A percentile compares a stretch with the other conserved stretches of the same genome.
Conservation (phyloP, 2,797 vertebrate species). For the Betta splendens region DNA sequence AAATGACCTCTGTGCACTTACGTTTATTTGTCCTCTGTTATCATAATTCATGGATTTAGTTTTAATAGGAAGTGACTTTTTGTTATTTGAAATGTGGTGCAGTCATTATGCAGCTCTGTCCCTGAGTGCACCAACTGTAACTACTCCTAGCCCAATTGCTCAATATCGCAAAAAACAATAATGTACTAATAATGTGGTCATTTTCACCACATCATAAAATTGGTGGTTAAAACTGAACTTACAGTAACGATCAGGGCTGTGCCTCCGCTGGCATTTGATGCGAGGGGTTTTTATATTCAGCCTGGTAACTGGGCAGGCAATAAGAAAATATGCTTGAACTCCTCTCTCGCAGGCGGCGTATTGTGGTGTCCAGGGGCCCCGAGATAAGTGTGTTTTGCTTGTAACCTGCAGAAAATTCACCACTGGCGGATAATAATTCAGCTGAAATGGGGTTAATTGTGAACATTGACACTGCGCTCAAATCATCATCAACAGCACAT, state of each 20-base stretch:
- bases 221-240: constrained; percentile 35
- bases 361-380: constrained; percentile 13
- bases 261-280: constrained; percentile 19
- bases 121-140: constrained; percentile 33
- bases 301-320: not conserved
- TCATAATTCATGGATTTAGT: constrained; percentile 48
- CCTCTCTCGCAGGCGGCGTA: constrained; percentile 12
- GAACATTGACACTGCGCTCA: constrained; percentile 50
- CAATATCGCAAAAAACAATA: constrained; percentile 40
- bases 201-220: constrained; percentile 24
- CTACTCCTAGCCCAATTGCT: constrained; percentile 27
- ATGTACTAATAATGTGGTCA: constrained; percentile 32
- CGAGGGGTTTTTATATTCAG: constrained; percentile 20
- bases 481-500: constrained; percentile 38
- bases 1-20: constrained; percentile 60
- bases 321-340: constrained; percentile 20
- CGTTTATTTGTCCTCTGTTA: constrained; percentile 61
- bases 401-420: constrained; percentile 36
- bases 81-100: constrained; percentile 35
- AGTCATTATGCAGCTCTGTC: constrained; percentile 41
- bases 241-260: constrained; percentile 8
- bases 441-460: constrained; percentile 59
- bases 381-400: constrained; percentile 39
- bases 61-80: constrained; percentile 46
- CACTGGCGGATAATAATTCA: constrained; percentile 31